Evolutionary conservation across 1,140 invertebrate genomes (phyloP).

Genomic region (Drosophila albomicans): DNA sequence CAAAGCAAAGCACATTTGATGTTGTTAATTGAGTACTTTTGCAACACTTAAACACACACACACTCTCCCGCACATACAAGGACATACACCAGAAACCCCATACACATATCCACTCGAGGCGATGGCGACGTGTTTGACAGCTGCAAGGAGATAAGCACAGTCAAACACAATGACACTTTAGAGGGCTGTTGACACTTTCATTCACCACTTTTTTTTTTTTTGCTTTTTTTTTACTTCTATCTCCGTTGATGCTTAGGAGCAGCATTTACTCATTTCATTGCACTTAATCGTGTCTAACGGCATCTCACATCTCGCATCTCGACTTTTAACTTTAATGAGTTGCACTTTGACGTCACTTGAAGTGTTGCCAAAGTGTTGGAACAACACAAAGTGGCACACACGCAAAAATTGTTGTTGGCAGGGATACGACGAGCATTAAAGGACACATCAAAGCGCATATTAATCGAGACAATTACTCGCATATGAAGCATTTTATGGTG

Average conservation of each 20-base stretch:
- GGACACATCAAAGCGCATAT: slow-evolving; percentile 20
- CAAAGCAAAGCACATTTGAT: slow-evolving; percentile 74
- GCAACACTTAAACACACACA: slow-evolving; percentile 59
- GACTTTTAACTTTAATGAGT: slow-evolving; percentile 71
- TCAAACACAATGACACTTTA: slow-evolving; percentile 74
- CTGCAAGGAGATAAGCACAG: slow-evolving; percentile 52
- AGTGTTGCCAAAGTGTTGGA: slow-evolving; percentile 62
- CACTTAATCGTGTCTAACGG: slow-evolving; percentile 73
- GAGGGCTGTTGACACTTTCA: slow-evolving; percentile 71
- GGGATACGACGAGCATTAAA: background rate
- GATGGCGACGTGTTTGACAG: slow-evolving; percentile 33
- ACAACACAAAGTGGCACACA: slow-evolving; percentile 57
- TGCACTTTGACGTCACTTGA: slow-evolving; percentile 69
- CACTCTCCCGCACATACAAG: slow-evolving; percentile 20
- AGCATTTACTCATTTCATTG: slow-evolving; percentile 77
- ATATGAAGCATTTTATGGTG: background rate
- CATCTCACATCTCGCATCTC: slow-evolving; percentile 10
- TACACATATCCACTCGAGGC: slow-evolving; percentile 2
- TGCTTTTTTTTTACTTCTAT: slow-evolving; percentile 17
- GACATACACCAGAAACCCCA: slow-evolving; percentile 6
- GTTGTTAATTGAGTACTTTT: slow-evolving; percentile 80
- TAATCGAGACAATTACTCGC: background rate
- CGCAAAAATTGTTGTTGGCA: slow-evolving; percentile 6
- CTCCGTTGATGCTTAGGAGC: slow-evolving; percentile 35
- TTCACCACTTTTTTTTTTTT: too few species aligned